Evolutionary conservation across 2,888 invertebrate species (phyloP).

Genomic region (Agriopis leucophaearia): DNA sequence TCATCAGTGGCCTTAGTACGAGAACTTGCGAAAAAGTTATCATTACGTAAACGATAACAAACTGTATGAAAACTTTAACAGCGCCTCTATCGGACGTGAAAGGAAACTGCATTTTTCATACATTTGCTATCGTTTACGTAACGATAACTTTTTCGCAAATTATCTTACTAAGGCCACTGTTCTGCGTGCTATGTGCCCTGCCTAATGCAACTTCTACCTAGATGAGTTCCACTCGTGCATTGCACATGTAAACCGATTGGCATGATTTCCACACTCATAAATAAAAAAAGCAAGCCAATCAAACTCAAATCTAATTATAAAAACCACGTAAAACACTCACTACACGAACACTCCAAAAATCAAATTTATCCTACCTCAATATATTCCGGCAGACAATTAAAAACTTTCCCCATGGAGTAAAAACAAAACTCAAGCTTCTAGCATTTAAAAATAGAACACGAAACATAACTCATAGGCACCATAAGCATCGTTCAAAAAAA

Average conservation of each 20-base stretch:
- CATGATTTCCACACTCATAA: background rate
- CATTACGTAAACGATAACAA: no score
- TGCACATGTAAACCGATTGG: background rate
- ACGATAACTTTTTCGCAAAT: no score
- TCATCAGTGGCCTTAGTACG: no score
- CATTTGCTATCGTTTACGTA: no score
- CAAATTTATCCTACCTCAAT: constrained; percentile 34
- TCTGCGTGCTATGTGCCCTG: no score
- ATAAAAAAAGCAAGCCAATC: background rate
- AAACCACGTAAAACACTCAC: background rate
- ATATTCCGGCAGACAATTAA: constrained; percentile 47
- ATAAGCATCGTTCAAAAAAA: constrained; percentile 36
- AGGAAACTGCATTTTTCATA: no score
- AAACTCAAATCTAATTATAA: no score
- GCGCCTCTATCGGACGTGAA: no score
- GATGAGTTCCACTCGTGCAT: background rate
- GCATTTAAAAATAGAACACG: constrained; percentile 39
- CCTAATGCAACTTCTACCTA: no score
- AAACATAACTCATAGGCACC: constrained; percentile 43
- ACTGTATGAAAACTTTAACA: no score
- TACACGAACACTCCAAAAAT: constrained; percentile 20
- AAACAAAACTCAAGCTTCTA: constrained; percentile 25
- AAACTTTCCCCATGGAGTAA: constrained; percentile 42
- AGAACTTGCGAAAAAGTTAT: no score
- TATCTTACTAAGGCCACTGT: no score